Evolutionary conservation across 2,888 invertebrate genomes (phyloP).

Genomic region (Galerucella nymphaeae): DNA sequence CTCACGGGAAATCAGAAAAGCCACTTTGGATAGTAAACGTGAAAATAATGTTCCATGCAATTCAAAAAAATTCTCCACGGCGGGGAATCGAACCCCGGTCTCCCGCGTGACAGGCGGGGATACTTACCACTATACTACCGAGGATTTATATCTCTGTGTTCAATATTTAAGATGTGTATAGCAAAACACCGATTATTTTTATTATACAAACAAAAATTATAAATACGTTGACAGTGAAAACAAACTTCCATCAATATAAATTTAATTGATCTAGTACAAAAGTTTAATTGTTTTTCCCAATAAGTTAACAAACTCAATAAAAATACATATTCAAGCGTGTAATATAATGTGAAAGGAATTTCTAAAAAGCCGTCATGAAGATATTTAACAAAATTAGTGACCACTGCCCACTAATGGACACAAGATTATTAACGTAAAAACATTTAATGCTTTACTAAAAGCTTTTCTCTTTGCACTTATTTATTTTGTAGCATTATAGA

Average conservation of each 20-base stretch:
- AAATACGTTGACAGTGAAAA: no score
- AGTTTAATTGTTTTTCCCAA: neutral
- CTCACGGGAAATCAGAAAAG: no score
- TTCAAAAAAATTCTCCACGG: neutral
- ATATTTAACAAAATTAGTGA: conserved; percentile 38
- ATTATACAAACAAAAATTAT: no score
- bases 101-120: conserved; percentile 8
- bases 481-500: conserved; percentile 26
- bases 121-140: conserved; percentile 6
- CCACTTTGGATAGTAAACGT: no score
- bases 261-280: no score
- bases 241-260: no score
- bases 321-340: conserved; percentile 21
- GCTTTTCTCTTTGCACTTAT: conserved; percentile 33
- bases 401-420: conserved; percentile 40
- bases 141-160: neutral
- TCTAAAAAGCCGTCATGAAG: conserved; percentile 38
- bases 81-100: conserved; percentile 7
- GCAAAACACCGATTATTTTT: no score
- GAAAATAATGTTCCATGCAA: no score
- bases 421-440: conserved; percentile 40
- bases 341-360: conserved; percentile 40
- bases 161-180: neutral
- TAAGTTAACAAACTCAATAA: no score
- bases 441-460: conserved; percentile 43